Evolutionary conservation across 2,797 vertebrate species (phyloP).

Genomic region (Betta splendens): DNA sequence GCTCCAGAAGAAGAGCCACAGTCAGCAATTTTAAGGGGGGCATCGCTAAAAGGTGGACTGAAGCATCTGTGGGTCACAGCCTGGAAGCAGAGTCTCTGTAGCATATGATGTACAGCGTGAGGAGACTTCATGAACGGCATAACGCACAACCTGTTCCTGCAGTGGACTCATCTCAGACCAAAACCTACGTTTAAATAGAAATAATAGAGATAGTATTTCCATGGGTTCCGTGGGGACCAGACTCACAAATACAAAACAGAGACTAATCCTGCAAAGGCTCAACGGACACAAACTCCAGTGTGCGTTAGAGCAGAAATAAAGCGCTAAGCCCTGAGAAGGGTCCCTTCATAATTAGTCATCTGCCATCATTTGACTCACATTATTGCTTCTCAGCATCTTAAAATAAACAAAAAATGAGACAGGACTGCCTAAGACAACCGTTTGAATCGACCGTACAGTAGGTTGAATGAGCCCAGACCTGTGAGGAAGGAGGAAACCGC

Average conservation of each 20-base stretch:
- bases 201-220: too few species aligned
- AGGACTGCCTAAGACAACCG: neutral
- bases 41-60: too few species aligned
- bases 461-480: slow-evolving; percentile 21
- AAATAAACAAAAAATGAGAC: neutral
- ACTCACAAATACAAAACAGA: neutral
- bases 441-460: neutral
- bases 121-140: too few species aligned
- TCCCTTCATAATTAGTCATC: neutral
- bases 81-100: too few species aligned
- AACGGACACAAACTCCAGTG: slow-evolving; percentile 8
- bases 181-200: too few species aligned
- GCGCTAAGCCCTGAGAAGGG: neutral
- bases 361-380: neutral
- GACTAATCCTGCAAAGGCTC: slow-evolving; percentile 38
- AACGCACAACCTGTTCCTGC: too few species aligned
- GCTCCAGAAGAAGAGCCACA: neutral
- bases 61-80: too few species aligned
- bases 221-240: neutral
- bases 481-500: slow-evolving; percentile 1
- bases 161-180: too few species aligned
- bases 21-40: too few species aligned
- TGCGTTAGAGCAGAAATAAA: slow-evolving; percentile 1
- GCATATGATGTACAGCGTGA: too few species aligned
- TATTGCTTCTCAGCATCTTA: neutral